Evolutionary conservation across 2,113 vertebrate species (phyloP), one percentile per base, ranked within the genome.

Genomic region (Protomyctophum bolini): DNA sequence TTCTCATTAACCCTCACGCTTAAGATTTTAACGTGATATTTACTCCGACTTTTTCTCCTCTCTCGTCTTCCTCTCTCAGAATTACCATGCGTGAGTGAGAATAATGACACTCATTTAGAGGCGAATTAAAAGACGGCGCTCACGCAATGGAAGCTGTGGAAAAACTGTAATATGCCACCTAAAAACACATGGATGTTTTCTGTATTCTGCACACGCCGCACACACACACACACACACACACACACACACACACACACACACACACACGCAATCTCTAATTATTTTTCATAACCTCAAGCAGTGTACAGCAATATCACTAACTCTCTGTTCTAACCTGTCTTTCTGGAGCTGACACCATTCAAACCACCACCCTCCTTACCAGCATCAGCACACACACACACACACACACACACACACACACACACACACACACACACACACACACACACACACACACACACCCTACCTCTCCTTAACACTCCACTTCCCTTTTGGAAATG

Each of bases 271-370:
- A 90, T 89, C 82, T 93, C 88, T 93, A 93, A 94, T 94, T 94
- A 93, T 92, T 94, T 94, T 94, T 93, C 85, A 94, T 94, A 92
- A 92, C 92, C 93, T 81, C 84, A 86, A 94, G 93, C 92, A 88
- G 73, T 89, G 79, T 83, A 88, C 86, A 86, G 91, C 91, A 93
- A 93, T 94, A 94, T 91, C 81, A 72, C 59, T 75, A 12, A 70
- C 86, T 84, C 87, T 86, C 85, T 89, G 92, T 88, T 91, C 81
- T 54, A 86, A 90, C 92, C 88, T 91, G 91, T 83, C 82, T 81
- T 79, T 83, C 83, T 89, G 79, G 72, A 75, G 86, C 83, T 89
- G 83, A 88, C 80, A 86, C 77, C 63, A 12, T 87, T 88, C 77
- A 76, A 86, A 84, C 65, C 72, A 66, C 14, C 82, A 63, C 74